Percentiles rank a stretch among this genome's conserved stretches.
phyloP scores from a whole-genome alignment of 1,140 invertebrate genomes.

The Drosophila sp. region DNA sequence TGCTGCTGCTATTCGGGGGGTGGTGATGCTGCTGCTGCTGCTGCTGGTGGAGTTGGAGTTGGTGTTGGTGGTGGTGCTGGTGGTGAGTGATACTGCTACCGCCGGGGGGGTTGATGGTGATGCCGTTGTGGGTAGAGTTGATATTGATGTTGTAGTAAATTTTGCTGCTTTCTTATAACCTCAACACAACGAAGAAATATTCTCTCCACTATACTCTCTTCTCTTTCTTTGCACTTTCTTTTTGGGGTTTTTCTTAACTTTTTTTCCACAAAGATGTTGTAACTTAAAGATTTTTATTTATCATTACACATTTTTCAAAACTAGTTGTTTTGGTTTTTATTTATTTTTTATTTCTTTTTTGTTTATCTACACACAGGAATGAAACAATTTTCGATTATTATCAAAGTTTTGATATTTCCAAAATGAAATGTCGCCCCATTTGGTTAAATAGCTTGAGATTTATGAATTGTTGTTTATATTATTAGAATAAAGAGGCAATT shows the following conservation, averaged over 20 bases:
- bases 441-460: background rate
- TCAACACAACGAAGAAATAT: constrained; percentile 47
- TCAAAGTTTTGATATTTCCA: background rate
- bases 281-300: constrained; percentile 1
- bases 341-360: background rate
- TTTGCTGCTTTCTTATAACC: constrained; percentile 65
- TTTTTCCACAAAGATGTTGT: background rate
- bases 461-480: background rate
- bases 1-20: constrained; percentile 36
- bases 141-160: constrained; percentile 66
- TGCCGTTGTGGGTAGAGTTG: constrained; percentile 47
- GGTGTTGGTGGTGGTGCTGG: constrained; percentile 50
- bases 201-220: constrained; percentile 30
- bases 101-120: constrained; percentile 41
- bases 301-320: constrained; percentile 8
- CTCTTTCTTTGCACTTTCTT: constrained; percentile 8
- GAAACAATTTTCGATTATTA: background rate
- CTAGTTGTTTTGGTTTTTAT: background rate
- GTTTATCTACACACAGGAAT: constrained; percentile 1
- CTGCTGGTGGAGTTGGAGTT: constrained; percentile 40
- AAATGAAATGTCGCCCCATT: background rate
- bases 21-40: constrained; percentile 50
- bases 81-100: constrained; percentile 35
- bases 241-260: background rate
- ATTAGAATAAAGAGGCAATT: background rate